Evolutionary conservation across 2,797 vertebrate genomes (phyloP), one percentile per base, ranked within the genome.

Genomic region (Ceyx erithaca): DNA sequence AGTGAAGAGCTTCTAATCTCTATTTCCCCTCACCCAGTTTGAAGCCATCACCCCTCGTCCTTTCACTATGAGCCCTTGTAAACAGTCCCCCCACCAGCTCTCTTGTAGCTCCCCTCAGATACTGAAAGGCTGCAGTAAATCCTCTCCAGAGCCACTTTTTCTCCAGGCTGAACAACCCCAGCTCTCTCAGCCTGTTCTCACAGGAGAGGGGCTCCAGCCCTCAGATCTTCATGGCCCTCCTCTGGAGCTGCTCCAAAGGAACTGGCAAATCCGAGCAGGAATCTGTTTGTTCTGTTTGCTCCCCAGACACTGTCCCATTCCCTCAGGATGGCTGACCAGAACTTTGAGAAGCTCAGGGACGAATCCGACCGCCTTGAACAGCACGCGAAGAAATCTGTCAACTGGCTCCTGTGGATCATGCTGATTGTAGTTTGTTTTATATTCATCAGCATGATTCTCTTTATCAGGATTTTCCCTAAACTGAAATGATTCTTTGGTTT

Each of bases 391-490:
- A 99, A 99, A 96, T 99, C 99, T 0, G 99, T 99, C 91, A 99
- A 99, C 98, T 99, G 99, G 99, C 97, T 99, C 18, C 97, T 99
- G 40, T 99, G 99, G 99, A 97, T 99, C 46, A 99, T 99, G 99
- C 97, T 99, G 21, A 98, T 99, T 64, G 91, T 99, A 4, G 99
- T 99, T 76, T 99, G 99, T 77, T 99, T 99, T 94, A 98, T 98
- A 82, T 99, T 99, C 93, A 99, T 99, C 96, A 99, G 99, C 92
- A 99, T 99, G 99, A 99, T 99, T 96, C 98, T 99, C 75, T 99
- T 99, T 88, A 99, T 99, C 85, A 97, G 99, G 76, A 98, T 99
- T 85, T 99, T 99, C 95, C 99, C 99, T 62, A 97, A 98, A 85
- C 98, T 99, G 57, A 98, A 98, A 97, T 99, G 98, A 99, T 96